These are phyloP conservation scores for Brachionus asplanchnoidis DNA, from an alignment of 1,140 invertebrate genomes.

Conservation along the genomic window DNA sequence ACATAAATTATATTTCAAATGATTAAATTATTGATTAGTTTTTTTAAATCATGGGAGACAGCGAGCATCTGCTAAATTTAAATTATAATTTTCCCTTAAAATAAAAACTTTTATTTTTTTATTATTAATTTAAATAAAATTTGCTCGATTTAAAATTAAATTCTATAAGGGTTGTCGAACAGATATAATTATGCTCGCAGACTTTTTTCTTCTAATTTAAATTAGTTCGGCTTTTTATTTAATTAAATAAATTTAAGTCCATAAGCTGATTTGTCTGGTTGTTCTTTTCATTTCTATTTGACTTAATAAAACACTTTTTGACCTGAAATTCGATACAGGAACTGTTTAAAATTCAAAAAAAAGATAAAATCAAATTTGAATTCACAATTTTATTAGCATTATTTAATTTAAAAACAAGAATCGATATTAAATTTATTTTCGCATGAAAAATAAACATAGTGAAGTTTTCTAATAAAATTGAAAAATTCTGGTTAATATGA, in stretches of 20 bases:
- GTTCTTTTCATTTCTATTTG: not conserved
- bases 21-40: slow-evolving; percentile 39
- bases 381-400: not conserved
- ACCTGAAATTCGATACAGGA: not conserved
- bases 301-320: not conserved
- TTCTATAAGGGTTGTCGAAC: not conserved
- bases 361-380: not conserved
- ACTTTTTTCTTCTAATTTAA: not conserved
- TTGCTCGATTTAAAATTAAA: not conserved
- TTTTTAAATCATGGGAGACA: not conserved
- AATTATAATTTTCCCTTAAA: slow-evolving; percentile 11
- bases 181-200: not conserved
- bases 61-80: slow-evolving; percentile 11
- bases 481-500: too few relatives aligned
- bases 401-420: not conserved
- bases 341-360: not conserved
- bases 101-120: slow-evolving; percentile 16
- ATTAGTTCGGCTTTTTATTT: not conserved
- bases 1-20: slow-evolving; percentile 39
- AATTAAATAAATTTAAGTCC: not conserved
- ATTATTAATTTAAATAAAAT: slow-evolving; percentile 23
- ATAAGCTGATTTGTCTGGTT: not conserved
- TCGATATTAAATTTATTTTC: too few relatives aligned
- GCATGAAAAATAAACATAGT: too few relatives aligned
- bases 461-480: too few relatives aligned